These are phyloP conservation scores for Coelopa pilipes DNA, from an alignment of 2,888 invertebrate species.

Conservation along the genomic window DNA sequence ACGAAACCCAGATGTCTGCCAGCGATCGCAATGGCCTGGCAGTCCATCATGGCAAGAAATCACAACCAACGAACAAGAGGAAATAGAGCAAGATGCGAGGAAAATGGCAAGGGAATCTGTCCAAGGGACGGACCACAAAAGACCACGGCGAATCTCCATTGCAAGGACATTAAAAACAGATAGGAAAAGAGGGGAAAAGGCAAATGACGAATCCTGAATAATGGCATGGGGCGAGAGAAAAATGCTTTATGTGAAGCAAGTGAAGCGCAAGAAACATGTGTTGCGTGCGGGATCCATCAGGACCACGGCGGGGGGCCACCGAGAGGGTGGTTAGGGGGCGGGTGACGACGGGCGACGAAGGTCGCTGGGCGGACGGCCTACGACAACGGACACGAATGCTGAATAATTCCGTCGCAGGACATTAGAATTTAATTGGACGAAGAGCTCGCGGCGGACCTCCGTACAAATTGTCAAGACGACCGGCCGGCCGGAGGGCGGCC, in stretches of 20 bases:
- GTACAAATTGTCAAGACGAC: too few relatives aligned
- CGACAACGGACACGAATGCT: not conserved
- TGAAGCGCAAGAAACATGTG: not conserved
- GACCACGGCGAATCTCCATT: too few relatives aligned
- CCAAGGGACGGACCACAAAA: too few relatives aligned
- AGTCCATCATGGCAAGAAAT: too few relatives aligned
- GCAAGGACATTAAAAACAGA: too few relatives aligned
- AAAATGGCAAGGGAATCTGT: too few relatives aligned
- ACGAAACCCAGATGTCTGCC: too few relatives aligned
- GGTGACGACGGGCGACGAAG: not conserved
- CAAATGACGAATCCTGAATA: not conserved
- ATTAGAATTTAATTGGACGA: conserved; percentile 12
- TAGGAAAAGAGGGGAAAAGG: not conserved
- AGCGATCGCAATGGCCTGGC: too few relatives aligned
- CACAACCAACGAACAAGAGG: too few relatives aligned
- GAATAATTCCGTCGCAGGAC: conserved; percentile 2
- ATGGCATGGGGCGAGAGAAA: not conserved
- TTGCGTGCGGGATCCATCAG: not conserved
- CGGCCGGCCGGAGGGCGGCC: too few relatives aligned
- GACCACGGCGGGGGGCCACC: not conserved
- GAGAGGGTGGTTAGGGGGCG: not conserved
- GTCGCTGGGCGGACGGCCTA: not conserved
- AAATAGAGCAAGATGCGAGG: too few relatives aligned
- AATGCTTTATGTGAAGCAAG: too few relatives aligned
- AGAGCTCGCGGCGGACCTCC: not conserved